Evolutionary conservation across 2,797 vertebrate species (phyloP).

Genomic region (Neopelma chrysocephalum): DNA sequence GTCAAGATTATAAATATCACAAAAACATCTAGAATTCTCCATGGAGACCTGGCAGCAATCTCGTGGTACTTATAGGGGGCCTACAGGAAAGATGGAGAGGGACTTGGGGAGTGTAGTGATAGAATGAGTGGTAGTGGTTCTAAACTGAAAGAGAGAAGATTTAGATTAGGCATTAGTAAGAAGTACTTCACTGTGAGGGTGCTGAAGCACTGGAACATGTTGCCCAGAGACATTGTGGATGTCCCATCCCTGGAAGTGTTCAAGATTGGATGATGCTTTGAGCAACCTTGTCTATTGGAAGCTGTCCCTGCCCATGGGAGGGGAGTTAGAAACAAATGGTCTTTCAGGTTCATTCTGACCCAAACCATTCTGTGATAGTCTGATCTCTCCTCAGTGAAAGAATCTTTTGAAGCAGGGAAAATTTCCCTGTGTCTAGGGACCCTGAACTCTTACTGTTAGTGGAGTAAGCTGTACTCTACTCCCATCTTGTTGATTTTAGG

Average conservation of each 20-base stretch:
- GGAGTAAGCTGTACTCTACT: neutral
- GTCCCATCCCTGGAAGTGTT: neutral
- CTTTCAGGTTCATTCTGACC: neutral
- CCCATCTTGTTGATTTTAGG: neutral
- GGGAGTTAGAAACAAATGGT: neutral
- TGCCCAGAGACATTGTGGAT: neutral
- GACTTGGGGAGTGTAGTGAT: neutral
- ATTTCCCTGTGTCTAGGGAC: neutral
- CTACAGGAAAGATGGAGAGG: neutral
- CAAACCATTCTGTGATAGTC: neutral
- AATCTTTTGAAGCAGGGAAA: neutral
- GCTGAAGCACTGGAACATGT: neutral
- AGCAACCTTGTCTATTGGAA: neutral
- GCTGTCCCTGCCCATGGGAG: neutral
- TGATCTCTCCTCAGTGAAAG: neutral
- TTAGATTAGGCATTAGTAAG: neutral
- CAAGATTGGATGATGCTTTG: neutral
- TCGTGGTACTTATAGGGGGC: neutral
- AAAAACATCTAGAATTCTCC: neutral
- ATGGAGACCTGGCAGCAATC: neutral
- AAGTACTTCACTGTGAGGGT: neutral
- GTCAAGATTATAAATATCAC: neutral
- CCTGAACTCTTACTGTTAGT: neutral
- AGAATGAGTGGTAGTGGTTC: rapidly evolving
- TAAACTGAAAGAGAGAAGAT: neutral